Base-by-base conservation (phyloP, 2,797 vertebrate species). In the Channa striata region DNA sequence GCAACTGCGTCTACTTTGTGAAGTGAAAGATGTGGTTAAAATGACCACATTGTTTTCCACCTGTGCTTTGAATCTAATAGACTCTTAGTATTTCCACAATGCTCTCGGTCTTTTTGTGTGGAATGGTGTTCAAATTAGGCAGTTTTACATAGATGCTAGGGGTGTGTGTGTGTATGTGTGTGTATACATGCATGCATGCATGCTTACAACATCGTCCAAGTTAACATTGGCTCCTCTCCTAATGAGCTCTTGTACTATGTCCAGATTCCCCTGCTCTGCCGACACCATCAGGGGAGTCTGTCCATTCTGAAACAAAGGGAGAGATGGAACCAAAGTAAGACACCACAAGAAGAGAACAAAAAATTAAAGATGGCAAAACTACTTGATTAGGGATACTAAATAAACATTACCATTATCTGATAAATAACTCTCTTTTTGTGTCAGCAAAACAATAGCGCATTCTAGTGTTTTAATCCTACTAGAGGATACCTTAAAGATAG, bases 211-310 rank as follows among this genome's bases (percentile, higher is more conserved):
- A 80, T 99, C 98, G 53, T 99, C 98, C 85, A 98, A 90, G 90
- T 99, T 96, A 81, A 97, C 93, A 8, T 96, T 98, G 65, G 97
- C 96, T 74, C 97, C 97, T 71, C 96, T 98, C 87, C 89, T 95
- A 60, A 99, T 95, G 77, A 99, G 92, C 72, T 99, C 98, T 82
- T 97, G 96, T 59, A 96, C 93, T 7, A 99, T 98, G 85, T 99
- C 97, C 90, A 99, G 82, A 87, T 93, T 98, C 81, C 98, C 98
- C 89, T 97, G 97, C 75, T 99, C 97, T 48, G 98, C 95, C 4
- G 97, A 96, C 83, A 99, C 81, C 97, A 99, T 99, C 82, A 99
- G 89, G 0, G 96, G 95, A 70, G 92, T 93, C 81, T 90, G 91
- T 71, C 92, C 91, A 30, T 87, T 93, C 92, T 93, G 83, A 49